Conservation (phyloP, 2,888 invertebrate species). For the Sturmia bella region DNA sequence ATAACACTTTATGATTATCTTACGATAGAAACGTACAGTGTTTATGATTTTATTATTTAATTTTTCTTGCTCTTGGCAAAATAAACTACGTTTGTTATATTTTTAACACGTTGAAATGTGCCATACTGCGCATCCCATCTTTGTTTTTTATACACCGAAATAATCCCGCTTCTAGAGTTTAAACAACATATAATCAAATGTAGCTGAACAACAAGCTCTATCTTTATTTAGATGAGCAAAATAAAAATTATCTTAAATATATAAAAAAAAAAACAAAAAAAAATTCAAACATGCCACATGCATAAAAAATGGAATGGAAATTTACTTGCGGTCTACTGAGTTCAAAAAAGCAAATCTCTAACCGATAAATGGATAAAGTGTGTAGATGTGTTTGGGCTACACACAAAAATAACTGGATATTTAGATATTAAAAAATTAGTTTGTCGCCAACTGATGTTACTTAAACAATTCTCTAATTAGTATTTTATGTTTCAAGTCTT, state of each 20-base stretch:
- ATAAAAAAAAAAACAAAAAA: constrained; percentile 53
- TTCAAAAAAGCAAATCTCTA: constrained; percentile 34
- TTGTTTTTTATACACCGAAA: constrained; percentile 69
- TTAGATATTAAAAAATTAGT: no score
- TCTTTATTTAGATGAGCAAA: constrained; percentile 52
- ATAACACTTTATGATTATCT: no score
- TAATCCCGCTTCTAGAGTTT: constrained; percentile 63
- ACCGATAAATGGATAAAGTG: constrained; percentile 27
- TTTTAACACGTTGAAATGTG: constrained; percentile 54
- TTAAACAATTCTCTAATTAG: neutral
- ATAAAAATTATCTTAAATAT: constrained; percentile 56
- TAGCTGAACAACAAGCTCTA: constrained; percentile 54
- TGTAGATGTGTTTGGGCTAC: constrained; percentile 28
- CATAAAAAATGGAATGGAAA: constrained; percentile 52
- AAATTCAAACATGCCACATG: neutral
- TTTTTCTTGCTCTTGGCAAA: no score
- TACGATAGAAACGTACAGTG: no score
- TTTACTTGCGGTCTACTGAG: constrained; percentile 43
- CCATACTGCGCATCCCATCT: constrained; percentile 73
- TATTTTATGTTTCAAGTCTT: no score
- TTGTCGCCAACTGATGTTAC: no score
- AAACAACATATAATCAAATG: constrained; percentile 48
- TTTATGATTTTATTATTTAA: no score
- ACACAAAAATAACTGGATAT: constrained; percentile 14
- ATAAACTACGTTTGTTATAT: no score